Evolutionary conservation across 1,140 invertebrate species (phyloP).

Genomic region (Pristionchus pacificus): DNA sequence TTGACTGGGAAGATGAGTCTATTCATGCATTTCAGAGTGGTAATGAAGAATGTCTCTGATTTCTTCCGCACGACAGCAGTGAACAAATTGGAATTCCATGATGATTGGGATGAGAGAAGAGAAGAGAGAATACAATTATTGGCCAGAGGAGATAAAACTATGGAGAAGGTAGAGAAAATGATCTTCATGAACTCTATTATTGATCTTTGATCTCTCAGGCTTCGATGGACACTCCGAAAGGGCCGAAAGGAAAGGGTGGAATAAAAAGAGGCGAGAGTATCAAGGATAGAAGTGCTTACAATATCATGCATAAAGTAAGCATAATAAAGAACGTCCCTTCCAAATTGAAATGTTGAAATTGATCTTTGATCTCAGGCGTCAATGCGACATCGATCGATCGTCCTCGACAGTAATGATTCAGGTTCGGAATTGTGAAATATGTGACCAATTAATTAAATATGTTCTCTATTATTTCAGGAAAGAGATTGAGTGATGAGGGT

Average conservation of each 20-base stretch:
- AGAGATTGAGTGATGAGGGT: no score
- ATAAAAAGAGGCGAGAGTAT: conserved; percentile 50
- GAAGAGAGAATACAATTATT: no score
- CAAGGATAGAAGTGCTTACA: conserved; percentile 47
- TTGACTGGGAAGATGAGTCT: conserved; percentile 3
- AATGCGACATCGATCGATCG: conserved; percentile 55
- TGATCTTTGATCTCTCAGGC: no score
- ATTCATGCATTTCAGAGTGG: conserved; percentile 44
- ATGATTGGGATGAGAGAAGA: conserved; percentile 19
- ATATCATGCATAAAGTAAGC: conserved; percentile 37
- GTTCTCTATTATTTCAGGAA: no score
- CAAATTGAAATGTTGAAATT: background rate
- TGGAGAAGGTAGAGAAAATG: no score
- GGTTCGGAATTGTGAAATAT: no score
- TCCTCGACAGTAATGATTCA: conserved; percentile 44
- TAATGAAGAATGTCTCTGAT: conserved; percentile 57
- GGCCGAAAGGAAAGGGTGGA: no score
- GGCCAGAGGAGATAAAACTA: no score
- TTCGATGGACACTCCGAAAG: no score
- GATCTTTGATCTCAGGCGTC: conserved; percentile 28
- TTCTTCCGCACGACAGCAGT: conserved; percentile 57
- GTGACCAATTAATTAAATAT: no score
- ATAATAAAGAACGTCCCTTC: background rate
- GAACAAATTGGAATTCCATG: conserved; percentile 53
- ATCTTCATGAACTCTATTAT: no score